These are phyloP conservation scores for Porites lobata DNA, from an alignment of 92 coral and sea anemone genomes.

Conservation along the genomic window DNA sequence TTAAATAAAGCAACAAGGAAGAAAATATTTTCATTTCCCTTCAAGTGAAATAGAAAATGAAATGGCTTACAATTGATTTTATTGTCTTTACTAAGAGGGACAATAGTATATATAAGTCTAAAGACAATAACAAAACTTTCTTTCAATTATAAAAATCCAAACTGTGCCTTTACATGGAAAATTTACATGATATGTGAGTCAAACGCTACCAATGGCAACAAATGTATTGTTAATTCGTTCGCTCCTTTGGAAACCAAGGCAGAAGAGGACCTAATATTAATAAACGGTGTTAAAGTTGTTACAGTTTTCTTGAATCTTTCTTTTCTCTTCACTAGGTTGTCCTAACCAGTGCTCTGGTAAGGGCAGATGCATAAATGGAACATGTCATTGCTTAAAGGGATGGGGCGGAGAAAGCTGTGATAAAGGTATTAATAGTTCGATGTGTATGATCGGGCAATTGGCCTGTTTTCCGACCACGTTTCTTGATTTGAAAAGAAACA, in stretches of 20 bases:
- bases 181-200: neutral
- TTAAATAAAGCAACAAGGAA: neutral
- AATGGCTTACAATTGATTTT: neutral
- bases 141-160: too few relatives aligned
- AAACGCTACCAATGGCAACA: neutral
- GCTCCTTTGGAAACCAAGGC: neutral
- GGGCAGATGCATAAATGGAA: conserved; percentile 68
- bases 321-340: conserved; percentile 46
- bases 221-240: neutral
- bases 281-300: conserved; percentile 6
- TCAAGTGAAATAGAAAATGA: neutral
- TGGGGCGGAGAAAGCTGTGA: conserved; percentile 75
- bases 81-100: neutral
- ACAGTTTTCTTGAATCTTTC: neutral
- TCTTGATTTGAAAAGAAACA: too few relatives aligned
- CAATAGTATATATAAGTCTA: too few relatives aligned
- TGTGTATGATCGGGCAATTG: neutral
- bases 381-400: conserved; percentile 71
- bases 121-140: too few relatives aligned
- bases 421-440: conserved; percentile 31
- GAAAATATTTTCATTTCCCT: neutral
- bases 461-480: too few relatives aligned
- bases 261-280: conserved; percentile 15
- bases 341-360: conserved; percentile 75
- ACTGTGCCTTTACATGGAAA: conserved; percentile 5